A percentile compares a stretch with the other conserved stretches of the same genome.
Evolutionary conservation across 1,140 invertebrate genomes (phyloP).

Genomic region (Drosophila murphyi): DNA sequence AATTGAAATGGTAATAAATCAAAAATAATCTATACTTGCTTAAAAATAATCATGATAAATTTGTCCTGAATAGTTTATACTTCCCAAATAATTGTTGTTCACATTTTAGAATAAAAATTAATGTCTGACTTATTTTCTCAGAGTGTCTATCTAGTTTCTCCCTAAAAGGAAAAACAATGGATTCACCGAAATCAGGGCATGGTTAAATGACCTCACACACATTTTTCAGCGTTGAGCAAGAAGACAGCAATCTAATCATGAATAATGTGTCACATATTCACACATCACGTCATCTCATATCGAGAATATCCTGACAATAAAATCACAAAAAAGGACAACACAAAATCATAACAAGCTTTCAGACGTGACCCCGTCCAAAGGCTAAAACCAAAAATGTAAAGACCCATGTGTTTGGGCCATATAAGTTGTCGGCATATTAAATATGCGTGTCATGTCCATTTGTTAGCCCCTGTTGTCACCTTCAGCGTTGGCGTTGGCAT

Average conservation of each 20-base stretch:
- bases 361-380: slow-evolving; percentile 27
- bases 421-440: slow-evolving; percentile 54
- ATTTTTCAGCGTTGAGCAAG: slow-evolving; percentile 58
- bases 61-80: no score
- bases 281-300: slow-evolving; percentile 20
- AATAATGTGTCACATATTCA: slow-evolving; percentile 79
- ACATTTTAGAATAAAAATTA: no score
- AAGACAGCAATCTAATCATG: slow-evolving; percentile 68
- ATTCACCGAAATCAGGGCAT: not conserved
- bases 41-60: no score
- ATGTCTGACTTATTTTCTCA: not conserved
- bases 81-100: no score
- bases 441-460: slow-evolving; percentile 79
- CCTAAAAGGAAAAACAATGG: not conserved
- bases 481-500: slow-evolving; percentile 19
- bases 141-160: not conserved
- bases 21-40: no score
- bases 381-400: slow-evolving; percentile 8
- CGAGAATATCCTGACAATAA: slow-evolving; percentile 46
- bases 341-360: slow-evolving; percentile 70
- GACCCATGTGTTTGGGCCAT: not conserved
- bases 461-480: slow-evolving; percentile 68
- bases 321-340: slow-evolving; percentile 69
- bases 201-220: slow-evolving; percentile 22
- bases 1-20: no score